Conservation (phyloP, 2,888 invertebrate species). For the Idaea aversata region DNA sequence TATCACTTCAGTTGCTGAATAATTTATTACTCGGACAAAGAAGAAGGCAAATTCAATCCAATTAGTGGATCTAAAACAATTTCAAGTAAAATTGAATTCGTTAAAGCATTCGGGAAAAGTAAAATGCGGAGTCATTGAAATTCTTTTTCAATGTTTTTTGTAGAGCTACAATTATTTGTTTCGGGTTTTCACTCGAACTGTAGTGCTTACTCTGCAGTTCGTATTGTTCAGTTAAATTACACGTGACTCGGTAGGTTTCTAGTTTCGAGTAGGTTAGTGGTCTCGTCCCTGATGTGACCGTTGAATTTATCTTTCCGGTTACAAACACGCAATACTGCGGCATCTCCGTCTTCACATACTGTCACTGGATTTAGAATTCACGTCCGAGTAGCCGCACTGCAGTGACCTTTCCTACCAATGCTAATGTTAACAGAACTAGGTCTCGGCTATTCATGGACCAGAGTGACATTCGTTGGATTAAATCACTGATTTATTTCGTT, state of each 20-base stretch:
- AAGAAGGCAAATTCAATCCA: not conserved
- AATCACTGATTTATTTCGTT: slow-evolving; percentile 26
- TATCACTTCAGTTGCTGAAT: not conserved
- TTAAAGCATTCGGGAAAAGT: not conserved
- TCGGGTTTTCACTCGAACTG: not conserved
- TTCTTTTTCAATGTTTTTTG: slow-evolving; percentile 7
- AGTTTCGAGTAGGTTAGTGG: slow-evolving; percentile 10
- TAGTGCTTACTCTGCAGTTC: slow-evolving; percentile 1
- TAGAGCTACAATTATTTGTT: slow-evolving; percentile 3
- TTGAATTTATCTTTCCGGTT: slow-evolving; percentile 29
- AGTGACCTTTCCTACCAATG: slow-evolving; percentile 45
- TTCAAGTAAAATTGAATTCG: not conserved
- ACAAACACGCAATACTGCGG: slow-evolving; percentile 49
- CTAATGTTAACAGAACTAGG: slow-evolving; percentile 50
- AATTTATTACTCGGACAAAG: not conserved
- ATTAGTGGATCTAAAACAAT: not conserved
- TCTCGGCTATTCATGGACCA: slow-evolving; percentile 49
- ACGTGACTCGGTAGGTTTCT: slow-evolving; percentile 12
- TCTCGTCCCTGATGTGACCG: slow-evolving; percentile 17
- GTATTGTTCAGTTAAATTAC: slow-evolving; percentile 7
- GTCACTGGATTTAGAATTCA: slow-evolving; percentile 38
- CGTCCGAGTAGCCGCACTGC: slow-evolving; percentile 38
- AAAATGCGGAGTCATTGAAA: slow-evolving; percentile 6
- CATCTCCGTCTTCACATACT: slow-evolving; percentile 39
- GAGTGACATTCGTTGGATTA: slow-evolving; percentile 40